Percentiles rank a stretch among this genome's conserved stretches.
Evolutionary conservation across 2,797 vertebrate species (phyloP).

Genomic region (Eulemur coronatus): DNA sequence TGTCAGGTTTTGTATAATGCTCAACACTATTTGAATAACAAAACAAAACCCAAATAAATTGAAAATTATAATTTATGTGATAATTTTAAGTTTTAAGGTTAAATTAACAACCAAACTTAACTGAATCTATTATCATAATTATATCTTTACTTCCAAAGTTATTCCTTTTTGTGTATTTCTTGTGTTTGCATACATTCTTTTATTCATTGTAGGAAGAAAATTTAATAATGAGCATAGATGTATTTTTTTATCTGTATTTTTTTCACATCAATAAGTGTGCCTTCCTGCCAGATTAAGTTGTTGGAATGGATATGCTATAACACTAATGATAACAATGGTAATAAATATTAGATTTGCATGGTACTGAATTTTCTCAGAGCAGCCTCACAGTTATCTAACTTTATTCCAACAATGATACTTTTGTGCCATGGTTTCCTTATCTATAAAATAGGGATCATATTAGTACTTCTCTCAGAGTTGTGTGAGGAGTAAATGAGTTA

Average conservation of each 20-base stretch:
- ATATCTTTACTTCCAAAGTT: not conserved
- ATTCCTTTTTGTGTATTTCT: not conserved
- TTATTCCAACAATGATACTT: not conserved
- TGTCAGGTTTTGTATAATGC: not conserved
- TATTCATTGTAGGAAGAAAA: not conserved
- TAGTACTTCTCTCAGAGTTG: not conserved
- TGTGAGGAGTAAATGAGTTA: not conserved
- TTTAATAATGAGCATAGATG: not conserved
- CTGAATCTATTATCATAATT: not conserved
- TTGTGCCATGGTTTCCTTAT: not conserved
- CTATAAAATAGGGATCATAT: not conserved
- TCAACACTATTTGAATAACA: not conserved
- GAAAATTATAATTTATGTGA: not conserved
- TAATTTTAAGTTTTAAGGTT: not conserved
- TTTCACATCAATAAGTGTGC: not conserved
- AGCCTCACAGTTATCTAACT: not conserved
- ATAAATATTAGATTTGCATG: not conserved
- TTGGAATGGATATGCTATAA: not conserved
- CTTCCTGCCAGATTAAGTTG: not conserved
- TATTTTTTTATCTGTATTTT: not conserved
- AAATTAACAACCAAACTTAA: not conserved
- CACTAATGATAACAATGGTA: not conserved
- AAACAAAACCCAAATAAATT: not conserved
- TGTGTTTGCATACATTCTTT: not conserved
- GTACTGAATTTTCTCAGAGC: not conserved